Percentiles rank a stretch among this genome's conserved stretches.
These are phyloP conservation scores for Dioctria linearis DNA, from an alignment of 2,888 invertebrate genomes.

Conservation along the genomic window DNA sequence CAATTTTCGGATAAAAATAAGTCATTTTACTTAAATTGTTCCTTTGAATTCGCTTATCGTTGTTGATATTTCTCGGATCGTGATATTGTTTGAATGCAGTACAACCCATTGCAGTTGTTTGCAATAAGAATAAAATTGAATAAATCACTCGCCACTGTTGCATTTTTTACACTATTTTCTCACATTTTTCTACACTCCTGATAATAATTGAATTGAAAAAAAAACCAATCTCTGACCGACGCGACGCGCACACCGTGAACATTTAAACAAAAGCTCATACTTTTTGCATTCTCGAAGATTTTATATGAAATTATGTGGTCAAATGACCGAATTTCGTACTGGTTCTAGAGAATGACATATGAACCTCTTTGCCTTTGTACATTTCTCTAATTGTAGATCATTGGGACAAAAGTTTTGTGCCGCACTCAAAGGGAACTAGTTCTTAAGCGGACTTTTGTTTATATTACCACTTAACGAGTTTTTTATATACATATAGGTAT, in stretches of 20 bases:
- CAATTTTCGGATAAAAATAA: constrained; percentile 39
- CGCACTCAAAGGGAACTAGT: constrained; percentile 41
- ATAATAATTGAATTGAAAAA: not conserved
- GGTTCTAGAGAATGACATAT: constrained; percentile 34
- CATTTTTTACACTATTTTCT: constrained; percentile 23
- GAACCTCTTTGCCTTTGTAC: constrained; percentile 26
- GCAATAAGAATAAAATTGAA: not conserved
- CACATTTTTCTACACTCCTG: not conserved
- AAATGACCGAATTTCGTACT: constrained; percentile 47
- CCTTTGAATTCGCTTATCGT: not conserved
- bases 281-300: constrained; percentile 5
- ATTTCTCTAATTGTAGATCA: constrained; percentile 43
- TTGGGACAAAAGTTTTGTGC: constrained; percentile 33
- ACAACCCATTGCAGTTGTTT: constrained; percentile 20
- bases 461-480: constrained; percentile 21
- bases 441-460: constrained; percentile 26
- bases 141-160: constrained; percentile 19
- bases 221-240: constrained; percentile 7
- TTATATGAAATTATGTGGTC: constrained; percentile 25
- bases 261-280: constrained; percentile 36
- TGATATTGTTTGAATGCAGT: constrained; percentile 16
- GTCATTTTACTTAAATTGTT: not conserved
- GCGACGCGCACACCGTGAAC: not conserved
- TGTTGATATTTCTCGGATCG: not conserved
- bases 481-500: not conserved